Percentiles rank a stretch among this genome's conserved stretches.
These are phyloP conservation scores for Macropis europaea DNA, from an alignment of 2,888 invertebrate genomes.

Conservation along the genomic window DNA sequence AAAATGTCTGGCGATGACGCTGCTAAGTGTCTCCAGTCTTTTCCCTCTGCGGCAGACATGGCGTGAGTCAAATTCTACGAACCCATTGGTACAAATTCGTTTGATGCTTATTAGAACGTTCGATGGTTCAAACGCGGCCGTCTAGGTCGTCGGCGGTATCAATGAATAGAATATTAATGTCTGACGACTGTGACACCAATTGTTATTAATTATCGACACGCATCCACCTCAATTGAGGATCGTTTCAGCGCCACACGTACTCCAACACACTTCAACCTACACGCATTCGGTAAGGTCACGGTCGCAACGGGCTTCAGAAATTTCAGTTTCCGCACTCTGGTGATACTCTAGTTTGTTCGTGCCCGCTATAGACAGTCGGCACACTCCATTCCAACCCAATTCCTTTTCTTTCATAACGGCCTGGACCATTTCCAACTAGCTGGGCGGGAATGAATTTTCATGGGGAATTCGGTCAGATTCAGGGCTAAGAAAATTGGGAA, in stretches of 20 bases:
- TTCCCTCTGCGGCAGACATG: no score
- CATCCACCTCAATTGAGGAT: constrained; percentile 43
- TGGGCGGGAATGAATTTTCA: constrained; percentile 49
- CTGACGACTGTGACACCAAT: constrained; percentile 24
- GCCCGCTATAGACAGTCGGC: neutral
- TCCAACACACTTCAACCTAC: constrained; percentile 32
- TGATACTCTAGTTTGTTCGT: constrained; percentile 1
- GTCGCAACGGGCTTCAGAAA: constrained; percentile 52
- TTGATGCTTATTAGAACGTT: neutral
- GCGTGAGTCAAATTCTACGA: neutral
- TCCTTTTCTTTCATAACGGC: constrained; percentile 53
- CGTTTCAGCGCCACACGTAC: constrained; percentile 29
- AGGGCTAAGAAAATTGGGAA: neutral
- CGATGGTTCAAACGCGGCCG: neutral
- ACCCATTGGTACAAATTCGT: neutral
- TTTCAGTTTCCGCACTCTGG: constrained; percentile 30
- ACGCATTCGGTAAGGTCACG: constrained; percentile 63
- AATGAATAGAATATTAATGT: constrained; percentile 39
- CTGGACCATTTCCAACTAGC: constrained; percentile 45
- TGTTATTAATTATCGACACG: constrained; percentile 47
- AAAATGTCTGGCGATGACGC: no score
- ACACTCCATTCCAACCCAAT: constrained; percentile 60
- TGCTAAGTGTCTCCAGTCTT: no score
- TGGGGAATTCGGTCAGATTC: constrained; percentile 12
- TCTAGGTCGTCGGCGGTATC: constrained; percentile 15